Evolutionary conservation across 2,113 vertebrate genomes (phyloP), one percentile per base, ranked within the genome.

Genomic region (Poecilia latipinna): DNA sequence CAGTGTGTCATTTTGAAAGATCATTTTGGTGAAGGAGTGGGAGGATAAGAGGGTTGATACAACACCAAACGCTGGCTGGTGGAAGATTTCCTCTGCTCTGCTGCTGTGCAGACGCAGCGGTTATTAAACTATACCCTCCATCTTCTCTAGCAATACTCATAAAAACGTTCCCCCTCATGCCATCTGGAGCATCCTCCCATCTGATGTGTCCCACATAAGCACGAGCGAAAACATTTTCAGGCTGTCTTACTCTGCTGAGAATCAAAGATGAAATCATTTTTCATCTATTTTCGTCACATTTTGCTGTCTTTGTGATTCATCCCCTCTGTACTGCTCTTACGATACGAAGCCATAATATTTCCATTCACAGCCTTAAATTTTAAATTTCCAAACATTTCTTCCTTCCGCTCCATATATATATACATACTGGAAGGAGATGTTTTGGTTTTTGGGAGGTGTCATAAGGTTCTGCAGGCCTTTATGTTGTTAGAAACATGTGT

Each of bases 301-400:
- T 57, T 24, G 51, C 51, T 8, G 10, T 10, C 51, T 68, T 10
- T 31, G 35, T 28, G 8, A 48, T 63, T 28, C 48, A 54, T 32
- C 28, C 12, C 31, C 15, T 19, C 44, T 61, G 67, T 28, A 61
- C 31, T 74, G 24, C 8, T 33, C 19, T 61, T 26, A 8, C 4
- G 33, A 63, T 54, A 68, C 32, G 72, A 83, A 67, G 54, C 80
- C 2, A 79, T 84, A 76, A 22, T 32, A 64, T 76, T 44, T 75
- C 60, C 57, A 72, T 68, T 68, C 28, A 76, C 65, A 80, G 82
- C 82, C 77, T 84, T 84, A 82, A 79, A 75, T 61, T 72, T 15
- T 54, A 37, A 15, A 24, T 42, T 61, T 70, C 54, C 51, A 62
- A 63, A 66, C 32, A 1, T 17, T 33, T 74, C 51, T 77, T 15